phyloP scores from a whole-genome alignment of 2,113 vertebrate species.

The Delphinus delphis region DNA sequence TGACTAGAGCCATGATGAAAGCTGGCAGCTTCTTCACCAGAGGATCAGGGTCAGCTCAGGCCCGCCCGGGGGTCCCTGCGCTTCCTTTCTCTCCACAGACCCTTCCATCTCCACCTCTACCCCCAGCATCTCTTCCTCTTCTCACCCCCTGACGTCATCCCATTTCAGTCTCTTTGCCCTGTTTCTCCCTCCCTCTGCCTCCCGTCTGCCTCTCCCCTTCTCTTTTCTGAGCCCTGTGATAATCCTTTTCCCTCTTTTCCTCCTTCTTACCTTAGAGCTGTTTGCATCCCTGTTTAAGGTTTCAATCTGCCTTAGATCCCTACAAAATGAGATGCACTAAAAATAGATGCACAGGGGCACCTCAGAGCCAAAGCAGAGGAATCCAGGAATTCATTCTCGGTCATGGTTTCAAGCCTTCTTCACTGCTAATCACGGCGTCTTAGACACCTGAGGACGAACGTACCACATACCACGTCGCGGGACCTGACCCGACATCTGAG shows the following conservation, averaged over 20 bases:
- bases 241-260: neutral
- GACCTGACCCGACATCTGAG: neutral
- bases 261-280: neutral
- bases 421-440: neutral
- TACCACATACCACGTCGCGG: too few species aligned
- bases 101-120: fast-evolving
- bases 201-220: neutral
- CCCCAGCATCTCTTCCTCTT: neutral
- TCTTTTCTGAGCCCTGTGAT: neutral
- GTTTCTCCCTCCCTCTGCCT: neutral
- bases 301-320: neutral
- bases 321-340: neutral
- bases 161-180: neutral
- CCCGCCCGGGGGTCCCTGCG: fast-evolving
- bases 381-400: neutral
- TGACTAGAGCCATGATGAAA: neutral
- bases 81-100: neutral
- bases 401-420: neutral
- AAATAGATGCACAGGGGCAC: neutral
- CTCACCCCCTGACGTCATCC: neutral
- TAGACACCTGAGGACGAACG: neutral
- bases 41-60: fast-evolving
- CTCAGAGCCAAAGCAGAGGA: neutral
- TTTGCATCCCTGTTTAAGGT: neutral
- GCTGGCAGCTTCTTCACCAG: neutral